Evolutionary conservation across 2,113 vertebrate species (phyloP).

Genomic region (Rissa tridactyla): DNA sequence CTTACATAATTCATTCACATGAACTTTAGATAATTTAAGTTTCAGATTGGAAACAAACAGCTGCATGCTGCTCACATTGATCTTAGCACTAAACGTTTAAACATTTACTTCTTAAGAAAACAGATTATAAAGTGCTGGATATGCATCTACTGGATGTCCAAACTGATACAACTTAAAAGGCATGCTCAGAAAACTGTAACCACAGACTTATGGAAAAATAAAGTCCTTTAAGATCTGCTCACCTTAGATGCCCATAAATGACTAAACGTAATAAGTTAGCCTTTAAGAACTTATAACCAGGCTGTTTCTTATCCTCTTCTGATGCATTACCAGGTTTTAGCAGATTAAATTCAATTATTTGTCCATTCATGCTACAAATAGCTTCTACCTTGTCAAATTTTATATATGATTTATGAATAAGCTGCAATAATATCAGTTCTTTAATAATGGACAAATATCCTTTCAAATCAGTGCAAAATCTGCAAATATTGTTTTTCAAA

Average conservation of each 20-base stretch:
- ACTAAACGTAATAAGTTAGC: not conserved
- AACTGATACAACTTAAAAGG: not conserved
- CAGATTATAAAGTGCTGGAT: not conserved
- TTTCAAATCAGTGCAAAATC: not conserved
- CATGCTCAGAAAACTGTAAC: not conserved
- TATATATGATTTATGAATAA: not conserved
- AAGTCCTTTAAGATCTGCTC: not conserved
- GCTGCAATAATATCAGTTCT: not conserved
- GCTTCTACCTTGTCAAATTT: not conserved
- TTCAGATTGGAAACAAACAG: not conserved
- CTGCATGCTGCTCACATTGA: not conserved
- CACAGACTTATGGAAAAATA: not conserved
- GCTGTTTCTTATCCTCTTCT: not conserved
- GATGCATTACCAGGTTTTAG: not conserved
- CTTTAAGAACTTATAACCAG: not conserved
- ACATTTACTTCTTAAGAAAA: not conserved
- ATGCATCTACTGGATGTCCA: not conserved
- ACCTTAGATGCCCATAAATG: not conserved
- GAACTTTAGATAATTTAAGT: not conserved
- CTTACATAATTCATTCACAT: not conserved
- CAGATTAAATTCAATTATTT: not conserved
- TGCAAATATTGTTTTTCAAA: not conserved
- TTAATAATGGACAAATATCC: not conserved
- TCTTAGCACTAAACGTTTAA: not conserved
- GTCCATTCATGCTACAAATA: not conserved